These are phyloP conservation scores for human (Homo sapiens) DNA, from an alignment of 2,113 vertebrate species.

Conservation along the genomic window DNA sequence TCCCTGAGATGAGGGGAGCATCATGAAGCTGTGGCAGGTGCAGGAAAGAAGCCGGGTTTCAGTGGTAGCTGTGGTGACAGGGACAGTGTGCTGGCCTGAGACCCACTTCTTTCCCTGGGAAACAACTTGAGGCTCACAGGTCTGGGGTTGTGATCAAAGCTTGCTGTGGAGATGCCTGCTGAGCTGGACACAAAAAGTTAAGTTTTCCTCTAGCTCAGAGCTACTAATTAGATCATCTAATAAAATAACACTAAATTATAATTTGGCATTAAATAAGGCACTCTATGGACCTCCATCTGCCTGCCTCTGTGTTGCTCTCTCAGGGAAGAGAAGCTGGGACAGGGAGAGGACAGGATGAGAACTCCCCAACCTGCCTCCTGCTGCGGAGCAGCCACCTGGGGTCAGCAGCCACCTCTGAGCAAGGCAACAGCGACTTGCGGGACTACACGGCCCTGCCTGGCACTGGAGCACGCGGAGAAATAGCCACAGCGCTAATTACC, in stretches of 20 bases:
- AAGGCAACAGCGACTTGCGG: too few relatives aligned
- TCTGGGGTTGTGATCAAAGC: not conserved
- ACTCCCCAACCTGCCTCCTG: not conserved
- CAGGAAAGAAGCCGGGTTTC: not conserved
- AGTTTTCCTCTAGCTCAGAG: not conserved
- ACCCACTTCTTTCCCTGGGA: not conserved
- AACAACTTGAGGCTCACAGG: rapidly evolving
- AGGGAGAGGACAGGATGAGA: not conserved
- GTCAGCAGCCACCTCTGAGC: not conserved
- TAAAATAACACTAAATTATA: not conserved
- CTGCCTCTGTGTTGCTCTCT: not conserved
- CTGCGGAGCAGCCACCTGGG: not conserved
- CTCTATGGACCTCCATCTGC: not conserved
- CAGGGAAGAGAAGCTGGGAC: not conserved
- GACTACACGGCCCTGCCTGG: rapidly evolving
- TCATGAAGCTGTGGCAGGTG: too few relatives aligned
- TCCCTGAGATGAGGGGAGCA: not conserved
- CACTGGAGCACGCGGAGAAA: not conserved
- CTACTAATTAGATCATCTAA: not conserved
- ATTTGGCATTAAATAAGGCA: not conserved
- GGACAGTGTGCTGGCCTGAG: not conserved
- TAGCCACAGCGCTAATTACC: not conserved
- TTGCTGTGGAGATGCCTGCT: not conserved
- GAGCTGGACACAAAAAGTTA: not conserved
- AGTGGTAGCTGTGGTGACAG: not conserved